Base-by-base conservation (phyloP, 2,888 invertebrate genomes). In the Pterostichus madidus region DNA sequence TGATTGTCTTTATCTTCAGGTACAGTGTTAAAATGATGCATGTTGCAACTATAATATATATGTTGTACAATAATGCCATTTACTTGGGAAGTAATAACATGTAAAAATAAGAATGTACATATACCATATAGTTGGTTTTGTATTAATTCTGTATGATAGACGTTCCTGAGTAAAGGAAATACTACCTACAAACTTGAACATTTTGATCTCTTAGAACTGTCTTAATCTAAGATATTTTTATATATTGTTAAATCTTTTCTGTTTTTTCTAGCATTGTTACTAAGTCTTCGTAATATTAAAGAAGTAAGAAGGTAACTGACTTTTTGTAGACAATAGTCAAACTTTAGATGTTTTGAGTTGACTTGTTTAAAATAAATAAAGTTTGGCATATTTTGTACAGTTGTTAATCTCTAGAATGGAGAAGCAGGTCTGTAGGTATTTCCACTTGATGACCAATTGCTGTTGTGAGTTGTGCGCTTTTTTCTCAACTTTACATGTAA, bases 361-460 rank as follows among this genome's bases (percentile, higher is more conserved):
- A 71, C 17, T 71, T 39, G 68, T 71, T 71, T 71, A 39, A 71
- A 71, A 71, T 64, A 64, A 64, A 64, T 71, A 71, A 71, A 71
- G 68, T 71, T 71, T 71, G 68, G 68, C 68, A 71, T 71, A 71
- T 44, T 71, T 71, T 71, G 68, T 71, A 71, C 68, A 71, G 68
- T 71, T 71, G 68, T 71, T 71, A 44, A 71, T 71, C 39, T 71
- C 39, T 71, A 71, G 44, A 71, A 71, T 71, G 68, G 49, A 64
- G 10, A 76, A 52, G 46, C 71, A 81, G 81, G 81, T 81, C 81
- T 81, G 86, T 85, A 86, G 86, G 87, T 87, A 86, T 80, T 84
- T 86, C 86, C 86, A 86, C 85, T 87, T 87, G 85, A 86, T 87
- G 88, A 88, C 88, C 88, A 88, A 88, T 88, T 86, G 86, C 84